Conservation (phyloP, 2,888 invertebrate species). For the Diarsia brunnea region DNA sequence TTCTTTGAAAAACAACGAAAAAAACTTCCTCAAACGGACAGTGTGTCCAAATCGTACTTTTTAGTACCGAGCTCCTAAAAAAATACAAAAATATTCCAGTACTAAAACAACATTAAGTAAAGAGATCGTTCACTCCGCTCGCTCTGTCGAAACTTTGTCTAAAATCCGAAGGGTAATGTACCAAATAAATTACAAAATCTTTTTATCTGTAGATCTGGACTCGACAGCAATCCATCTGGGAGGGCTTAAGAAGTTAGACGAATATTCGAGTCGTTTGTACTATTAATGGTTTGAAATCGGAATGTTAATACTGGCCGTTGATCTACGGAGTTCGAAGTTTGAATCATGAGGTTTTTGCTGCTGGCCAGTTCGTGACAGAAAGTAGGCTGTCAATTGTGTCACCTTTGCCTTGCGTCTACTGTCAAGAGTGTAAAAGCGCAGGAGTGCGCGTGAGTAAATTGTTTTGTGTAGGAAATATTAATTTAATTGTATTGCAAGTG, state of each 20-base stretch:
- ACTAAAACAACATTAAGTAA: conserved; percentile 54
- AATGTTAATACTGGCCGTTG: conserved; percentile 66
- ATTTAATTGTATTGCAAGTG: not conserved
- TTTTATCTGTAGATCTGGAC: conserved; percentile 70
- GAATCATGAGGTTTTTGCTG: conserved; percentile 18
- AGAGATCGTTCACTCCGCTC: conserved; percentile 55
- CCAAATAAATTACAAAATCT: conserved; percentile 70
- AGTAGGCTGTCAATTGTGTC: not conserved
- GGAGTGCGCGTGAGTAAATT: not conserved
- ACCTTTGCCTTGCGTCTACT: not conserved
- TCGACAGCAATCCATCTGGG: conserved; percentile 66
- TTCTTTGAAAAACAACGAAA: conserved; percentile 6
- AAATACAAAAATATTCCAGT: conserved; percentile 42
- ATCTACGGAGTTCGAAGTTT: conserved; percentile 42
- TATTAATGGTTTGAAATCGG: conserved; percentile 65
- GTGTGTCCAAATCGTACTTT: conserved; percentile 23
- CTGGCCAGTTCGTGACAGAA: not conserved
- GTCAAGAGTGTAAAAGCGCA: not conserved
- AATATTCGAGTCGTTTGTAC: conserved; percentile 66
- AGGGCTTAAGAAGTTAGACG: conserved; percentile 60
- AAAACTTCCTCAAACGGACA: conserved; percentile 15
- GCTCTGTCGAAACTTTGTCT: conserved; percentile 53
- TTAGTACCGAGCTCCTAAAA: conserved; percentile 15
- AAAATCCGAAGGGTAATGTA: conserved; percentile 63
- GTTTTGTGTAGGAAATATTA: not conserved